These are phyloP conservation scores for Pipistrellus pipistrellus DNA, from an alignment of 2,797 vertebrate species.

Conservation along the genomic window DNA sequence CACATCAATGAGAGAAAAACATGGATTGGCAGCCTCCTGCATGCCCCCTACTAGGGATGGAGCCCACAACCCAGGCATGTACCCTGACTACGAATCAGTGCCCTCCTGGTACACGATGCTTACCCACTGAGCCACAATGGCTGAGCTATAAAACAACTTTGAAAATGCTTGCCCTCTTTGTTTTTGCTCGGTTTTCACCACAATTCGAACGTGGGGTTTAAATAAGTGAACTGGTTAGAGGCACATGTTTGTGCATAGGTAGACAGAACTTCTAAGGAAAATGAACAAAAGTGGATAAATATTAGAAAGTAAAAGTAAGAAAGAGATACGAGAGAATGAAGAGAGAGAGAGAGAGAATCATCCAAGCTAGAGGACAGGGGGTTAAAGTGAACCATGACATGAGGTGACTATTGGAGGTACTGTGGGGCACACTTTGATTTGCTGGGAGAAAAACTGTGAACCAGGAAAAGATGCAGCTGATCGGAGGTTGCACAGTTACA, in stretches of 20 bases:
- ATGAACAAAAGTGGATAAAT: neutral
- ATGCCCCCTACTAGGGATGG: too few relatives aligned
- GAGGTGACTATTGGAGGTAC: neutral
- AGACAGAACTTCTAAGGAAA: neutral
- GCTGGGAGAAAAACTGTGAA: neutral
- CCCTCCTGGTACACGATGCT: too few relatives aligned
- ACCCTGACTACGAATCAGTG: too few relatives aligned
- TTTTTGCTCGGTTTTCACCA: constrained; percentile 52
- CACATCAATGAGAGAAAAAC: too few relatives aligned
- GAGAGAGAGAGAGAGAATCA: neutral
- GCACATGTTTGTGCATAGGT: neutral
- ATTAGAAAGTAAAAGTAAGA: neutral
- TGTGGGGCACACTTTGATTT: neutral
- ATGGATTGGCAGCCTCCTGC: too few relatives aligned
- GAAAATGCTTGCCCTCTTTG: neutral
- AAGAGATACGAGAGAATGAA: neutral
- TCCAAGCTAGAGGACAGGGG: neutral
- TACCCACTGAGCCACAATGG: too few relatives aligned
- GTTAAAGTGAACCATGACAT: neutral
- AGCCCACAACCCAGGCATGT: too few relatives aligned
- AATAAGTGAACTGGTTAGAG: constrained; percentile 35
- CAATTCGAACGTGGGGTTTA: constrained; percentile 39
- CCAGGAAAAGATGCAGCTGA: neutral
- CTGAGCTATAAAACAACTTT: constrained; percentile 12
- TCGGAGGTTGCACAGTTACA: accelerated